Percentiles rank a stretch among this genome's conserved stretches.
phyloP scores from a whole-genome alignment of 2,797 vertebrate genomes.

The Sarcoramphus papa region DNA sequence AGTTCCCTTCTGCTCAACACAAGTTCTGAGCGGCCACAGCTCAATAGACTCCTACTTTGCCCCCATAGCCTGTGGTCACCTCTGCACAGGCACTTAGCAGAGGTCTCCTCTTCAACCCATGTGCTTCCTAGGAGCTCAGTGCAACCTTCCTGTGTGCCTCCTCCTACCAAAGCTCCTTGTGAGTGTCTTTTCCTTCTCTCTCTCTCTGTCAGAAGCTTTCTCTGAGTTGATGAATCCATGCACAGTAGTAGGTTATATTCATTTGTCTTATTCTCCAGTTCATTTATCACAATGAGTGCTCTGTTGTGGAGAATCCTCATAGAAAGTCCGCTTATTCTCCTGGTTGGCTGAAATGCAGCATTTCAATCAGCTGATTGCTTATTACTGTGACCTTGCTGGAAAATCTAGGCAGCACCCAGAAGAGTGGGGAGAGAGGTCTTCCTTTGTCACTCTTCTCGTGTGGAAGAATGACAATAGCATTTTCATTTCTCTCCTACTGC shows the following conservation, averaged over 20 bases:
- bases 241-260: conserved; percentile 44
- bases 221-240: conserved; percentile 52
- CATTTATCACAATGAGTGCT: conserved; percentile 63
- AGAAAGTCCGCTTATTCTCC: conserved; percentile 45
- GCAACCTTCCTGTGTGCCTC: not conserved
- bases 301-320: conserved; percentile 58
- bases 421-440: not conserved
- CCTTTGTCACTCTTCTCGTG: conserved; percentile 18
- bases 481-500: not conserved
- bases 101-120: not conserved
- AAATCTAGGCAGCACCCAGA: conserved; percentile 41
- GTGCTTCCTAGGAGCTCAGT: not conserved
- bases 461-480: conserved; percentile 16
- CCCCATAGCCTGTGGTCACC: not conserved
- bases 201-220: conserved; percentile 30
- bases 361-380: conserved; percentile 61
- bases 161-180: not conserved
- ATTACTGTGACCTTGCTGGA: not conserved
- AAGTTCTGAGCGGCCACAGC: not conserved
- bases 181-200: not conserved
- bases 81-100: not conserved
- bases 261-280: conserved; percentile 65
- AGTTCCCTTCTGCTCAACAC: not conserved
- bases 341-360: conserved; percentile 1
- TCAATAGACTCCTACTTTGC: not conserved